Percentiles rank a stretch among this genome's conserved stretches.
These are phyloP conservation scores for Buathra laborator DNA, from an alignment of 2,888 invertebrate genomes.

Conservation along the genomic window DNA sequence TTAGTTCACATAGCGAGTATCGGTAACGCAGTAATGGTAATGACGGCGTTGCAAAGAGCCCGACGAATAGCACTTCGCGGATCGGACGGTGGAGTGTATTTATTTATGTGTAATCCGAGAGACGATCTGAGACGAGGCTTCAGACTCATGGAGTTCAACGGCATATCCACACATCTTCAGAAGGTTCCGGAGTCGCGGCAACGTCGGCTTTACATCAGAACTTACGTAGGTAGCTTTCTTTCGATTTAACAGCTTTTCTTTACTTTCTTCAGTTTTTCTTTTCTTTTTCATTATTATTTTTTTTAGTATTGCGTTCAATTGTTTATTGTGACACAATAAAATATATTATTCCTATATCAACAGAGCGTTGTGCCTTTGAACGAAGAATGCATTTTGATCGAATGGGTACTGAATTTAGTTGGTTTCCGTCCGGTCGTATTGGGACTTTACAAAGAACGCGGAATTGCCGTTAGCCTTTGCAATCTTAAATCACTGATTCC, in stretches of 20 bases:
- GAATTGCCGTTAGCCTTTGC: conserved; percentile 85
- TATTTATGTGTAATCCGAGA: conserved; percentile 97
- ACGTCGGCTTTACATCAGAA: conserved; percentile 93
- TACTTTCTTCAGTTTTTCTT: no score
- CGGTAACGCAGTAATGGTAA: conserved; percentile 92
- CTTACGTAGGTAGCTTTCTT: conserved; percentile 87
- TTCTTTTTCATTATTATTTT: background rate
- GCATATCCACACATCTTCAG: conserved; percentile 94
- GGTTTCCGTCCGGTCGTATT: conserved; percentile 90
- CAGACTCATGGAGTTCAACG: conserved; percentile 98
- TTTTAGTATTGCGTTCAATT: background rate
- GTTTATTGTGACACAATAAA: background rate
- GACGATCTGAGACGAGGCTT: conserved; percentile 99
- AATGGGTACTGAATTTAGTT: conserved; percentile 96
- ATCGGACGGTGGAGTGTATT: conserved; percentile 95
- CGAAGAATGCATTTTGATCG: conserved; percentile 97
- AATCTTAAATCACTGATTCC: conserved; percentile 89
- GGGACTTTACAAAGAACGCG: conserved; percentile 90
- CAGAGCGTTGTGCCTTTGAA: conserved; percentile 97
- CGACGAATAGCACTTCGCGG: conserved; percentile 94
- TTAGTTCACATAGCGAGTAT: conserved; percentile 93
- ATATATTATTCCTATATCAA: conserved; percentile 3
- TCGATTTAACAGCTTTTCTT: conserved; percentile 42
- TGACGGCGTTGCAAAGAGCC: conserved; percentile 95
- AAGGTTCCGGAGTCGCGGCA: conserved; percentile 95